A percentile compares a stretch with the other conserved stretches of the same genome.
Conservation (phyloP, 2,888 invertebrate species). For the Sclerodermus sp. region DNA sequence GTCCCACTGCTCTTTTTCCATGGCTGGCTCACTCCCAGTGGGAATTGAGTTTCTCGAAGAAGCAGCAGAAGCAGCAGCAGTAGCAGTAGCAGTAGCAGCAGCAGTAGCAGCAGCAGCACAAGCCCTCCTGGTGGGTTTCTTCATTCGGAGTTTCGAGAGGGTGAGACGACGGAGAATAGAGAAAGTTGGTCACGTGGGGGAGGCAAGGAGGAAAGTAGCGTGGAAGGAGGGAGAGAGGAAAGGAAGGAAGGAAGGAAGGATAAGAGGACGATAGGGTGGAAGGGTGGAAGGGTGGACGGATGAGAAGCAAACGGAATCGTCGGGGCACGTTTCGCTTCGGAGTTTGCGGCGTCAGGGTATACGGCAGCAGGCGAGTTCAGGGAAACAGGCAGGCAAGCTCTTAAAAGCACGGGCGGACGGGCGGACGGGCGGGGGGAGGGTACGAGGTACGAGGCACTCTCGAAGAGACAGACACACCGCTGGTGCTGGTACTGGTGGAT, state of each 20-base stretch:
- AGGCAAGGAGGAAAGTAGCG: slow-evolving; percentile 17
- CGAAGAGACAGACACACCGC: no score
- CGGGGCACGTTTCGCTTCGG: slow-evolving; percentile 29
- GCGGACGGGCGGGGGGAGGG: slow-evolving; percentile 3
- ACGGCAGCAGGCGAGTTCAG: no score
- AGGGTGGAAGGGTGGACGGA: neutral
- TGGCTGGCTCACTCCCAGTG: no score
- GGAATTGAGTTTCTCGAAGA: slow-evolving; percentile 7
- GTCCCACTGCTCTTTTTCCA: no score
- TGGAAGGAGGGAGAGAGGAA: slow-evolving; percentile 4
- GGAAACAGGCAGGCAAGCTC: slow-evolving; percentile 9
- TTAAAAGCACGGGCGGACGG: slow-evolving; percentile 24
- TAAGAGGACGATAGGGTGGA: neutral
- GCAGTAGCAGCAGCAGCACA: slow-evolving; percentile 16
- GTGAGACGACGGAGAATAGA: slow-evolving; percentile 1
- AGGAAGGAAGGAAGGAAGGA: neutral
- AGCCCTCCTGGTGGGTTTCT: slow-evolving; percentile 1
- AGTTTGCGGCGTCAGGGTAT: slow-evolving; percentile 23
- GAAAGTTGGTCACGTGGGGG: slow-evolving; percentile 5
- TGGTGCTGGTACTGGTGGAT: neutral
- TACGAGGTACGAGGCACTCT: neutral
- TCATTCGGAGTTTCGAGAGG: neutral
- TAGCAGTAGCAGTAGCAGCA: slow-evolving; percentile 13
- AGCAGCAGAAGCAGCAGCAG: neutral
- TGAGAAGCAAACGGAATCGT: slow-evolving; percentile 5